Evolutionary conservation across 1,140 invertebrate genomes (phyloP).

Genomic region (Hycleus cichorii): DNA sequence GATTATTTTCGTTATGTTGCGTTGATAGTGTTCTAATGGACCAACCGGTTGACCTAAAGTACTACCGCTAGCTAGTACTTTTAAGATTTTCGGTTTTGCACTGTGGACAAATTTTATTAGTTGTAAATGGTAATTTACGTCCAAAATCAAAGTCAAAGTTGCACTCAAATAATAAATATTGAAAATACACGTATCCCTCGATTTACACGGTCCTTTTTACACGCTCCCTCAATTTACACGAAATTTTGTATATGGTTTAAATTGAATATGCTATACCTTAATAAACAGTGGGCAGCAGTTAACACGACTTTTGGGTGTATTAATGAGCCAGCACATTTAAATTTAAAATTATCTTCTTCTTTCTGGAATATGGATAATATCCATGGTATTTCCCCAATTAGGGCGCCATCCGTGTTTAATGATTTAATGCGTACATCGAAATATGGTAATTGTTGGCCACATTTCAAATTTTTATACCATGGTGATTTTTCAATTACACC

Average conservation of each 20-base stretch:
- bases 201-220: too few relatives aligned
- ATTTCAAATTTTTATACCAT: background rate
- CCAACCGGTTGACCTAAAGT: background rate
- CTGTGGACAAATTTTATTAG: background rate
- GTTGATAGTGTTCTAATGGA: background rate
- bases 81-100: background rate
- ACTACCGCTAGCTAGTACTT: background rate
- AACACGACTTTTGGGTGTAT: constrained; percentile 48
- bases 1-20: constrained; percentile 23
- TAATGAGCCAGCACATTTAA: constrained; percentile 48
- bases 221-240: too few relatives aligned
- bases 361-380: constrained; percentile 1
- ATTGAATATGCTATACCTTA: constrained; percentile 4
- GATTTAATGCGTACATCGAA: background rate
- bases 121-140: too few relatives aligned
- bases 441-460: background rate
- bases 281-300: constrained; percentile 54
- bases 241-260: background rate
- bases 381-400: constrained; percentile 2
- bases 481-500: background rate
- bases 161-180: background rate
- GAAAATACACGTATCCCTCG: background rate
- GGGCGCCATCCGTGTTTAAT: background rate
- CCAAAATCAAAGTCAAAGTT: too few relatives aligned
- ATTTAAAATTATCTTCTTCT: background rate